These are phyloP conservation scores for Myiozetetes cayanensis DNA, from an alignment of 2,113 vertebrate genomes.

Conservation along the genomic window DNA sequence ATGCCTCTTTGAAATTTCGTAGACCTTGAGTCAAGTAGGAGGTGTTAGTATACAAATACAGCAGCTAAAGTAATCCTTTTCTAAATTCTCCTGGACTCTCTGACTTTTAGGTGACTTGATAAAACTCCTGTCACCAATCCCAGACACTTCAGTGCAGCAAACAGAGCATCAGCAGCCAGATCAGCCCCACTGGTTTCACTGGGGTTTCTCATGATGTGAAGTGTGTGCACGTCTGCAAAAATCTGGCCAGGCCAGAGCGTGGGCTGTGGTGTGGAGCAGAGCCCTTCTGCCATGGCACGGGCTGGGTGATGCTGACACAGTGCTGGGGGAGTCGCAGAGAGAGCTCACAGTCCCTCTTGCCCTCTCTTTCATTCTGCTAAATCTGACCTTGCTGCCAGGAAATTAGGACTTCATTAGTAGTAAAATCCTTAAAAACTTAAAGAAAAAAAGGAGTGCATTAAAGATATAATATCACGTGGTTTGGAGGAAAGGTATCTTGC, in stretches of 20 bases:
- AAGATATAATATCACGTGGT: not conserved
- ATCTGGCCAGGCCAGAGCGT: fast-evolving
- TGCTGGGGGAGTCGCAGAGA: not conserved
- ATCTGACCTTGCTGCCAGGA: not conserved
- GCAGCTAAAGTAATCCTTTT: not conserved
- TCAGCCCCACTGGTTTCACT: not conserved
- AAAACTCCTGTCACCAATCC: not conserved
- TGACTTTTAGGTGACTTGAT: not conserved
- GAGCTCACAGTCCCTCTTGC: not conserved
- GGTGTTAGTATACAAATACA: not conserved
- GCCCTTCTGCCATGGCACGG: fast-evolving
- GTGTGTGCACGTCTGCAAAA: not conserved
- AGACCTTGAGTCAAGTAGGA: not conserved
- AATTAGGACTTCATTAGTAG: not conserved
- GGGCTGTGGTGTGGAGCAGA: not conserved
- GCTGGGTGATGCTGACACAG: not conserved
- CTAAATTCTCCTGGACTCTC: not conserved
- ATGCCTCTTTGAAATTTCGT: not conserved
- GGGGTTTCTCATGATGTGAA: fast-evolving
- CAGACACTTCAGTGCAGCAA: not conserved
- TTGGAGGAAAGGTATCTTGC: not conserved
- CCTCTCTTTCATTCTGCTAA: not conserved
- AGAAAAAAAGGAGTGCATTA: not conserved
- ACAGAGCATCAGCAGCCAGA: not conserved
- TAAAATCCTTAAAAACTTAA: not conserved